phyloP scores from a whole-genome alignment of 2,888 invertebrate genomes.

The Nebria salina region DNA sequence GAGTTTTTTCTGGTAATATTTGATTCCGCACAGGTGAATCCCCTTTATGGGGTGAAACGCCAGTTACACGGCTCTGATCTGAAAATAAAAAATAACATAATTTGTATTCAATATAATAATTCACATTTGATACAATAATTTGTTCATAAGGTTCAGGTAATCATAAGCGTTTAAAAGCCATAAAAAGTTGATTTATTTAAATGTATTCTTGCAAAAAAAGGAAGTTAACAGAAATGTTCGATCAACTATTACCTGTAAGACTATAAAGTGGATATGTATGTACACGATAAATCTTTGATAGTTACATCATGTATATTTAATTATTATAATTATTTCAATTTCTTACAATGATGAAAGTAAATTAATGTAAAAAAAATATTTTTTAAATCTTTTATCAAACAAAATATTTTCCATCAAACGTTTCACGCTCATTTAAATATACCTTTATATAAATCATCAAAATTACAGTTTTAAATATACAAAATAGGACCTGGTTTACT shows the following conservation, averaged over 20 bases:
- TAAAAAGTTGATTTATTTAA: no score
- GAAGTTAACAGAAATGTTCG: no score
- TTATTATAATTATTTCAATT: no score
- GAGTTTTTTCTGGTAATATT: conserved; percentile 53
- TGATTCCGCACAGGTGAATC: conserved; percentile 52
- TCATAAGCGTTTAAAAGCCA: no score
- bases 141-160: background rate
- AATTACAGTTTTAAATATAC: background rate
- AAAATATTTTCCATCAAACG: background rate
- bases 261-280: no score
- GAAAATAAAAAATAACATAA: conserved; percentile 52
- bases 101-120: background rate
- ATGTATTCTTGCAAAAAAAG: no score
- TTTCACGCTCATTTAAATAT: background rate
- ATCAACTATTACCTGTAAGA: no score
- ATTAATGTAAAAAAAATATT: no score
- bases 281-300: no score
- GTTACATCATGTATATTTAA: no score
- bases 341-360: no score
- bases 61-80: conserved; percentile 62
- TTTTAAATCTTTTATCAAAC: no score
- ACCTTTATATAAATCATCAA: background rate
- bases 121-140: conserved; percentile 5
- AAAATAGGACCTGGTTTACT: background rate
- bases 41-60: conserved; percentile 55